Evolutionary conservation across 1,140 invertebrate genomes (phyloP).

Genomic region (Fopius arisanus): DNA sequence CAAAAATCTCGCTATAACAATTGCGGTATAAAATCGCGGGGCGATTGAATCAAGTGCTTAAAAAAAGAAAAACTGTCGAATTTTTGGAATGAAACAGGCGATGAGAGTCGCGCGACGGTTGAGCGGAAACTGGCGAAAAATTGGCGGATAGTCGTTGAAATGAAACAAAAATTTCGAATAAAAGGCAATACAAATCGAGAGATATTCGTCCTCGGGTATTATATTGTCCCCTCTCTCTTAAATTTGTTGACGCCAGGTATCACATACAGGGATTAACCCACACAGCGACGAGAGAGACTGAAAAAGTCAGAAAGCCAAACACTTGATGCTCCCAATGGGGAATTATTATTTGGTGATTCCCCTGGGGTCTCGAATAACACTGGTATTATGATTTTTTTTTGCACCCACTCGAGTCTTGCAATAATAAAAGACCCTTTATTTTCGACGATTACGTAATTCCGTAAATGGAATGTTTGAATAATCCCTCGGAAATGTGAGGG

Average conservation of each 20-base stretch:
- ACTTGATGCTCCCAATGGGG: background rate
- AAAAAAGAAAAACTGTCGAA: background rate
- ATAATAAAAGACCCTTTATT: background rate
- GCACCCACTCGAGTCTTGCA: background rate
- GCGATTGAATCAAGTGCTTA: background rate
- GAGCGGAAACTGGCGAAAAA: slow-evolving; percentile 2
- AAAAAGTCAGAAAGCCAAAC: background rate
- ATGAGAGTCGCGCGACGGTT: background rate
- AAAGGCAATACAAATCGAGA: too few relatives aligned
- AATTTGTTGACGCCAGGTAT: background rate
- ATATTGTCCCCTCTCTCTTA: background rate
- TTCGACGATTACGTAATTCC: background rate
- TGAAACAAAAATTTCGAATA: too few relatives aligned
- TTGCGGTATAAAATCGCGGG: background rate
- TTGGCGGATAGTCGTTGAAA: background rate
- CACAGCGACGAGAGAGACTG: background rate
- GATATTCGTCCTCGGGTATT: too few relatives aligned
- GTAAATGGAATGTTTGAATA: background rate
- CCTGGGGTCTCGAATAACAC: background rate
- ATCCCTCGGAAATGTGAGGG: background rate
- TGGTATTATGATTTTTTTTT: slow-evolving; percentile 1
- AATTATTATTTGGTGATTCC: background rate
- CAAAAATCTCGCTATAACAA: background rate
- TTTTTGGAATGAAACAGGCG: background rate
- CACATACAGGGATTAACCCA: background rate